A percentile compares a stretch with the other conserved stretches of the same genome.
Conservation (phyloP, 37 sponge, comb jelly and placozoan genomes). For the Theonella swinhoei region DNA sequence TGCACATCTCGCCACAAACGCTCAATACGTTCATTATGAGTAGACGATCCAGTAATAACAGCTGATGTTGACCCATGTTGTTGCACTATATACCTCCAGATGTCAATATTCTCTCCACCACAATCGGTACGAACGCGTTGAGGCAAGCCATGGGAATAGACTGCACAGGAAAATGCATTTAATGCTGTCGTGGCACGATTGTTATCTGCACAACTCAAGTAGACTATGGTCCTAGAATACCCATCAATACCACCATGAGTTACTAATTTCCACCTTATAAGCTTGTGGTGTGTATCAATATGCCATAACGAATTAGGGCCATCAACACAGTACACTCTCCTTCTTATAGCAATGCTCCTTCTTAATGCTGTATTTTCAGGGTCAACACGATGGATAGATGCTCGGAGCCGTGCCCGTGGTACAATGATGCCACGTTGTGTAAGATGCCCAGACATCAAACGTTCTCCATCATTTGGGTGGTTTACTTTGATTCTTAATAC, state of each 20-base stretch:
- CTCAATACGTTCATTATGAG: constrained; percentile 61
- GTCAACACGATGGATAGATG: constrained; percentile 26
- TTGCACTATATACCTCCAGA: constrained; percentile 42
- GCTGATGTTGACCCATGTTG: constrained; percentile 10
- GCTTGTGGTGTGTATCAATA: constrained; percentile 62
- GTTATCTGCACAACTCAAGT: constrained; percentile 11
- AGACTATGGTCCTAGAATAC: constrained; percentile 39
- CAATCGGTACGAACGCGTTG: constrained; percentile 24
- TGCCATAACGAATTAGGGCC: constrained; percentile 67
- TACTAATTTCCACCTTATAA: constrained; percentile 57
- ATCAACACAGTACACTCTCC: constrained; percentile 38
- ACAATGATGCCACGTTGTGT: constrained; percentile 5
- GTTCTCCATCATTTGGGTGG: constrained; percentile 33
- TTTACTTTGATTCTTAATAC: neutral
- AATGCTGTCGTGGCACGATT: constrained; percentile 37
- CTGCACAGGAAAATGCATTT: constrained; percentile 14
- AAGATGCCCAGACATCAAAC: constrained; percentile 19
- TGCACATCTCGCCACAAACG: constrained; percentile 49
- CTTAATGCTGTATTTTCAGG: constrained; percentile 38
- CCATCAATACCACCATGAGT: constrained; percentile 61
- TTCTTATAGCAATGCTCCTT: constrained; percentile 30
- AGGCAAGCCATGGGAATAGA: constrained; percentile 15
- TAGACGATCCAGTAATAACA: constrained; percentile 20
- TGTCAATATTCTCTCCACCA: constrained; percentile 57
- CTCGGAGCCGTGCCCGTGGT: constrained; percentile 15